Conservation (phyloP, 2,113 vertebrate species). For the Nothocercus nigrocapillus region DNA sequence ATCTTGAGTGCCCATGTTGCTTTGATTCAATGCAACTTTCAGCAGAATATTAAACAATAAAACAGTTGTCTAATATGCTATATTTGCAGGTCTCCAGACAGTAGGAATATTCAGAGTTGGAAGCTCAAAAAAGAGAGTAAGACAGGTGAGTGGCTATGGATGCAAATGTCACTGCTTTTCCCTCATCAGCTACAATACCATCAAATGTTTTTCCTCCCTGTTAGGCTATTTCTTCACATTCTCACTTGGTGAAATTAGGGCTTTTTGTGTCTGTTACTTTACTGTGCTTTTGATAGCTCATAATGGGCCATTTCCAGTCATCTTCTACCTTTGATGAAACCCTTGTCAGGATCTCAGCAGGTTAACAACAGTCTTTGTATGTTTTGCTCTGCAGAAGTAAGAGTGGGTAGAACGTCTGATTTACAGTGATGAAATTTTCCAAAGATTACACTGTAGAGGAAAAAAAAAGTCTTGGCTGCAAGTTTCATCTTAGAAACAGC, state of each 20-base stretch:
- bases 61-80: constrained; percentile 52
- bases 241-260: neutral
- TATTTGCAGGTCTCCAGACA: constrained; percentile 89
- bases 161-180: neutral
- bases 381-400: constrained; percentile 43
- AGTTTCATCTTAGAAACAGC: constrained; percentile 16
- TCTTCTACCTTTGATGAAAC: constrained; percentile 6
- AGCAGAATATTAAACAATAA: constrained; percentile 18
- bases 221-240: neutral
- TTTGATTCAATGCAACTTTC: neutral
- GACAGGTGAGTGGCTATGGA: constrained; percentile 86
- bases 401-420: neutral
- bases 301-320: neutral
- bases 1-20: neutral
- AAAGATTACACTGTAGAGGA: constrained; percentile 20
- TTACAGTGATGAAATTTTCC: constrained; percentile 40
- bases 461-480: constrained; percentile 33
- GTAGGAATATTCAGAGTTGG: constrained; percentile 98
- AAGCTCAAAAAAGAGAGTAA: constrained; percentile 97
- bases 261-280: constrained; percentile 23
- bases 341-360: constrained; percentile 21
- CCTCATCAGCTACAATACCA: neutral
- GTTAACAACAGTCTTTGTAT: neutral
- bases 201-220: neutral
- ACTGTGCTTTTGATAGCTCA: neutral